Base-by-base conservation (phyloP, 2,888 invertebrate genomes). In the Phorcus lineatus region DNA sequence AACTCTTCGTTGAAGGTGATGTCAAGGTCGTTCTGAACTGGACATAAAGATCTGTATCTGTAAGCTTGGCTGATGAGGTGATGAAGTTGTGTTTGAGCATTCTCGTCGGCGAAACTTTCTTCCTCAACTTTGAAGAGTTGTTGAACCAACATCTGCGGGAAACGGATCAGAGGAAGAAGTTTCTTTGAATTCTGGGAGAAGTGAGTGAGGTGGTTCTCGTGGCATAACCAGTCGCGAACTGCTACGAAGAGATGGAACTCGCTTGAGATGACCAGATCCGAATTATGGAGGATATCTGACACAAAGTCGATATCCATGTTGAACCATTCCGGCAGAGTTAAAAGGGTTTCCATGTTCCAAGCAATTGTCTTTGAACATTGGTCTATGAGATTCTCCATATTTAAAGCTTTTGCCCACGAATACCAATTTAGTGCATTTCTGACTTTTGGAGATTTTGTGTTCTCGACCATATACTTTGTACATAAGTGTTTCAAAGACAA, bases 371-470 rank as follows among this genome's bases (percentile, higher is more conserved):
- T 89, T 16, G 90, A 88, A 83, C 93, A 93, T 31, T 91, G 90
- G 66, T 88, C 86, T 0, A 90, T 87, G 55, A 93, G 87, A 16
- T 87, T 87, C 0, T 85, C 85, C 79, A 93, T 84, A 79, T 91
- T 85, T 11, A 93, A 86, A n/a, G 91, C 91, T 81, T 93, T 93
- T 1, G 93, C 91, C 92, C 92, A 92, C 4, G 92, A 88, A 83
- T 93, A 93, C 93, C 93, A 93, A 78, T 85, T 86, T 57, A 92
- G 84, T n/a, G 93, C 92, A 79, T 92, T 93, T 28, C 85, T 83
- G 2, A 92, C 90, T 40, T 90, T 88, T 0, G 93, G 93, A 0
- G 92, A 91, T 77, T 88, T 85, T 13, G 91, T 89, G 81, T 93
- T 89, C n/a, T 91, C 88, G 9, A 90, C 86, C 93, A 93, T 93